Evolutionary conservation across 1,140 invertebrate species (phyloP).

Genomic region (Potamilus streckersoni): DNA sequence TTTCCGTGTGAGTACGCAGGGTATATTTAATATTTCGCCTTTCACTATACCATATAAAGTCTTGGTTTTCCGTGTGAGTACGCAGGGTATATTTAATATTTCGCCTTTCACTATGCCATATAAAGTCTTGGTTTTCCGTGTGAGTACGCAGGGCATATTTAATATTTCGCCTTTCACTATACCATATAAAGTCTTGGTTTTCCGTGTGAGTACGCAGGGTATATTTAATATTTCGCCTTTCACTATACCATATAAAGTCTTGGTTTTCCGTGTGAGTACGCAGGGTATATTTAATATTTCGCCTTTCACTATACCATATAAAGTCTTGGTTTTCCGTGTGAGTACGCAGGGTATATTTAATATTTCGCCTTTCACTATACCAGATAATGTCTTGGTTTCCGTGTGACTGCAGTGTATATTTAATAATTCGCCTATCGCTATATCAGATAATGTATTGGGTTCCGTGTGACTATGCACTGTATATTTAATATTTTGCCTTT

Average conservation of each 20-base stretch:
- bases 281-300: no score
- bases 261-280: not conserved
- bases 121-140: not conserved
- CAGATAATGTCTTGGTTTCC: not conserved
- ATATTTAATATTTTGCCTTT: not conserved
- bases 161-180: not conserved
- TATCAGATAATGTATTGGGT: not conserved
- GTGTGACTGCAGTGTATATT: no score
- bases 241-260: not conserved
- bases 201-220: no score
- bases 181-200: not conserved
- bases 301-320: not conserved
- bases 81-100: no score
- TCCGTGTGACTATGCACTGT: not conserved
- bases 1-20: no score
- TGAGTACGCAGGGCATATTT: no score
- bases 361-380: not conserved
- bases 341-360: no score
- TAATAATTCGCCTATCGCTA: no score
- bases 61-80: not conserved
- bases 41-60: not conserved
- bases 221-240: no score
- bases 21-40: no score
- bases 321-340: not conserved
- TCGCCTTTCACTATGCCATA: not conserved